A percentile compares a stretch with the other conserved stretches of the same genome.
Conservation (phyloP, 2,888 invertebrate species). For the Aspidiotus destructor region DNA sequence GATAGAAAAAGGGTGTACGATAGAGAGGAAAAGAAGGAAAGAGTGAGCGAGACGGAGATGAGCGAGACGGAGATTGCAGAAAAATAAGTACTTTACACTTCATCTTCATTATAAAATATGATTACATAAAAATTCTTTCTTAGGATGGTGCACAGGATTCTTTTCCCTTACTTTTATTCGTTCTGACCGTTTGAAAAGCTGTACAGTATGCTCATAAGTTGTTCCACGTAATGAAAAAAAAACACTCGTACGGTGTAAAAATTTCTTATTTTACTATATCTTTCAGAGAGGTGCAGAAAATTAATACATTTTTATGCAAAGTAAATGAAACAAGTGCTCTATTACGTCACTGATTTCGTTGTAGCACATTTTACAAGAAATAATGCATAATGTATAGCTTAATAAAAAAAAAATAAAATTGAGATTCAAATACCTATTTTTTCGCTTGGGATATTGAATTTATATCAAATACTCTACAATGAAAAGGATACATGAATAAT, state of each 20-base stretch:
- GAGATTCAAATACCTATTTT: no score
- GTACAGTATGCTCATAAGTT: neutral
- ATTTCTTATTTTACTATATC: neutral
- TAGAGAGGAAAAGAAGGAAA: conserved; percentile 35
- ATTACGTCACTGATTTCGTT: no score
- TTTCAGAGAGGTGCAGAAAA: neutral
- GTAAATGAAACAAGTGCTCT: no score
- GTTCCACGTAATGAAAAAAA: neutral
- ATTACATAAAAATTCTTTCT: conserved; percentile 23
- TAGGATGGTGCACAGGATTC: neutral
- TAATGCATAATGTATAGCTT: no score
- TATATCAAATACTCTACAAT: no score
- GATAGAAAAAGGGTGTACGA: conserved; percentile 33
- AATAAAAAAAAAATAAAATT: no score
- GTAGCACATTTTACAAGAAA: no score
- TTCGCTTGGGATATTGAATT: no score
- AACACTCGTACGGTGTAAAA: neutral
- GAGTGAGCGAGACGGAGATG: conserved; percentile 32
- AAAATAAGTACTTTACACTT: conserved; percentile 27
- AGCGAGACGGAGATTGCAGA: conserved; percentile 20
- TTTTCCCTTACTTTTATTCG: neutral
- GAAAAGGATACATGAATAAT: no score
- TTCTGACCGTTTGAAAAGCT: neutral
- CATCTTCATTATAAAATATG: conserved; percentile 32
- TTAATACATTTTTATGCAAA: neutral